Percentiles rank a stretch among this genome's conserved stretches.
Conservation (phyloP, 1,140 invertebrate species). For the Zaprionus taronus region DNA sequence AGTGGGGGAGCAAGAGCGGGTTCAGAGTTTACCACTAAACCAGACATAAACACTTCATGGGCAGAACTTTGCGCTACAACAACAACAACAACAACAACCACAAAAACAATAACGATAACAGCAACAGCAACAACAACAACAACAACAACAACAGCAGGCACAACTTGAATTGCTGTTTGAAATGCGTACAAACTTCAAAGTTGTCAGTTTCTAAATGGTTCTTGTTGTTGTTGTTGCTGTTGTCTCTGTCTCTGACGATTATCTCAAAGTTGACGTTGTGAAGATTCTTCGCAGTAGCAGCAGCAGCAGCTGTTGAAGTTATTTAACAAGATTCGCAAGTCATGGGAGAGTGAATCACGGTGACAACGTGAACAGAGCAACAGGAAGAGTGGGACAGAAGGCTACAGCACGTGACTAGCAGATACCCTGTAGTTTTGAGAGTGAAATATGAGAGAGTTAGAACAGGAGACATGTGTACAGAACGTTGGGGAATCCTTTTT, state of each 20-base stretch:
- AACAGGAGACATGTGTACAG: too few species aligned
- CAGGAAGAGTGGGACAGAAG: background rate
- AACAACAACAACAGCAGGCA: constrained; percentile 13
- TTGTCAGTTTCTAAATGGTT: constrained; percentile 37
- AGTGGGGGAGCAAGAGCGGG: background rate
- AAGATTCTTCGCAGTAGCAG: constrained; percentile 4
- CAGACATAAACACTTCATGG: constrained; percentile 70
- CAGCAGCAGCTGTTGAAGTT: constrained; percentile 33
- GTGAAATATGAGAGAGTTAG: background rate
- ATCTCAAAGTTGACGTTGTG: constrained; percentile 20
- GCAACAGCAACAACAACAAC: background rate
- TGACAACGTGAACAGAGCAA: background rate
- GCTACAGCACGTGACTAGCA: background rate
- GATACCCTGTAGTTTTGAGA: background rate
- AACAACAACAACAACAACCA: background rate
- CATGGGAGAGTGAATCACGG: constrained; percentile 13
- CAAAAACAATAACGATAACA: constrained; percentile 18
- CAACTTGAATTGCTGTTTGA: constrained; percentile 19
- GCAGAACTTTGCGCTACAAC: constrained; percentile 27
- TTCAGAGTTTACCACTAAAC: constrained; percentile 53
- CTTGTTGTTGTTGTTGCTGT: constrained; percentile 1
- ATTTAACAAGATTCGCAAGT: background rate
- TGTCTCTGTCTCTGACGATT: constrained; percentile 12
- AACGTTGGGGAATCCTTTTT: too few species aligned
- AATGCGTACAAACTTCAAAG: constrained; percentile 43